These are phyloP conservation scores for Falcaria lacertinaria DNA, from an alignment of 2,888 invertebrate genomes.

Conservation along the genomic window DNA sequence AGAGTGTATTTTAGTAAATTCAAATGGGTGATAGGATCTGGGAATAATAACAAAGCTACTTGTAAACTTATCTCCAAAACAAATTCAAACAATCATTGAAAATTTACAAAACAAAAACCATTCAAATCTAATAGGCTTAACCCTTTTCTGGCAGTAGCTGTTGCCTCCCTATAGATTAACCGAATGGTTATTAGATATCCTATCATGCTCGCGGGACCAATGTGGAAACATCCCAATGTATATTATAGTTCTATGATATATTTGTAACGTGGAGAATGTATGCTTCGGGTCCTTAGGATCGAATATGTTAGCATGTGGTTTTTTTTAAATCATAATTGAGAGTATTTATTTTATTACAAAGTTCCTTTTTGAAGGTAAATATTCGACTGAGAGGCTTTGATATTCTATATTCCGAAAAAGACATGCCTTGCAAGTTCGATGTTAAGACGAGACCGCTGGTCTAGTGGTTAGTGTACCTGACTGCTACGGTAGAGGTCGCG, in stretches of 20 bases:
- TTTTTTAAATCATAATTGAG: no score
- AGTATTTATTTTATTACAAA: no score
- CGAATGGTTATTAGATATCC: constrained; percentile 2
- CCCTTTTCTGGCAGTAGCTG: neutral
- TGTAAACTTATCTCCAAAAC: neutral
- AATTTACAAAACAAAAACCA: neutral
- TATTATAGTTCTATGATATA: neutral
- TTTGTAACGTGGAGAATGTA: neutral
- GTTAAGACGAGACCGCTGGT: no score
- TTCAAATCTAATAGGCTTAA: neutral
- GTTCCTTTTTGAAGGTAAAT: no score
- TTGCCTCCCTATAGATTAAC: constrained; percentile 1
- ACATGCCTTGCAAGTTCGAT: no score
- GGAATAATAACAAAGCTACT: no score
- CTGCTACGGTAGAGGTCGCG: no score
- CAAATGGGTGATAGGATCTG: neutral
- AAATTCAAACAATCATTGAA: neutral
- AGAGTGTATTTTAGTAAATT: neutral
- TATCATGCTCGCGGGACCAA: neutral
- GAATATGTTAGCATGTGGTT: no score
- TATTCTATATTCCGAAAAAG: no score
- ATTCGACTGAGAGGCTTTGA: no score
- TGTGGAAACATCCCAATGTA: neutral
- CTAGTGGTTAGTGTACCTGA: no score
- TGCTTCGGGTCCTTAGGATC: no score